Conservation (phyloP, 2,113 vertebrate genomes). For the Hippocampus comes region DNA sequence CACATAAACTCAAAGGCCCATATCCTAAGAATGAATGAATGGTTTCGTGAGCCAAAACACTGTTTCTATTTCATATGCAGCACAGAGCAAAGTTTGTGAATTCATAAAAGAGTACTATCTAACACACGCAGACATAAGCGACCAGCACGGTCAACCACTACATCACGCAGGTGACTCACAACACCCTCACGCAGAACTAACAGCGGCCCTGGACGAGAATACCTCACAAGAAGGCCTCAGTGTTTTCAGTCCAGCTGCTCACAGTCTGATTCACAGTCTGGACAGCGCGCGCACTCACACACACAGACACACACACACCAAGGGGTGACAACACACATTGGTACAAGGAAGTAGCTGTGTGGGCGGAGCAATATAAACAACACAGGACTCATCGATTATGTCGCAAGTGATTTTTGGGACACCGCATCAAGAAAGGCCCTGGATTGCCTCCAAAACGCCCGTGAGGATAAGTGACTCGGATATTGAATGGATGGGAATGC, state of each 20-base stretch:
- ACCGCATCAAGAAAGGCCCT: too few relatives aligned
- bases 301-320: neutral
- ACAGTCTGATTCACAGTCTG: conserved; percentile 55
- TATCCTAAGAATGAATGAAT: conserved; percentile 28
- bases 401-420: neutral
- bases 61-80: conserved; percentile 3
- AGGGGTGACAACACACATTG: conserved; percentile 32
- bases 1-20: conserved; percentile 22
- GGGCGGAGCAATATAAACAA: conserved; percentile 26
- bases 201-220: conserved; percentile 39
- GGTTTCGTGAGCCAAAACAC: conserved; percentile 19
- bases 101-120: conserved; percentile 25
- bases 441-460: too few relatives aligned
- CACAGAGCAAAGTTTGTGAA: neutral
- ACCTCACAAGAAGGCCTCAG: conserved; percentile 27
- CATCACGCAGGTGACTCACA: conserved; percentile 16
- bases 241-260: conserved; percentile 60
- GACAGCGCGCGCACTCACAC: conserved; percentile 6
- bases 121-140: conserved; percentile 2
- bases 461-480: too few relatives aligned
- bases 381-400: conserved; percentile 2
- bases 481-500: too few relatives aligned
- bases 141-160: neutral
- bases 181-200: conserved; percentile 1
- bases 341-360: conserved; percentile 42